These are phyloP conservation scores for Cryptosula pallasiana DNA, from an alignment of 2,888 invertebrate genomes.

Conservation along the genomic window DNA sequence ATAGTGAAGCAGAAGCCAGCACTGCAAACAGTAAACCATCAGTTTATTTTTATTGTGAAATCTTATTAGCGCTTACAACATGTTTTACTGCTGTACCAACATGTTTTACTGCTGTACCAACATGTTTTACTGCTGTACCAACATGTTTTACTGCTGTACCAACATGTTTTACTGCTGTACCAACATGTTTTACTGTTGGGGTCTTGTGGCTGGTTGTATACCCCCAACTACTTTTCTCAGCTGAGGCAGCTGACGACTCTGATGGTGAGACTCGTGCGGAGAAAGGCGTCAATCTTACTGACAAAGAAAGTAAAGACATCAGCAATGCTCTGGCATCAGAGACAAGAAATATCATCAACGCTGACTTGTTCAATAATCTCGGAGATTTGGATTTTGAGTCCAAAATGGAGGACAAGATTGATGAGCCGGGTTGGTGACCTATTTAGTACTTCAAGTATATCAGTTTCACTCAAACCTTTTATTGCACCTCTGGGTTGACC, in stretches of 20 bases:
- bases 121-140: too few relatives aligned
- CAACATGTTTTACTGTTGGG: too few relatives aligned
- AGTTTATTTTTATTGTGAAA: too few relatives aligned
- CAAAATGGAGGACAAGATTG: constrained; percentile 16
- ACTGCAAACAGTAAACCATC: not conserved
- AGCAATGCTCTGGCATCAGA: constrained; percentile 18
- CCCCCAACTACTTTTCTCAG: not conserved
- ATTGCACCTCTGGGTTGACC: too few relatives aligned
- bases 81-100: too few relatives aligned
- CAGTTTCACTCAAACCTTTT: too few relatives aligned
- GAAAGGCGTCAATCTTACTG: not conserved
- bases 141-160: too few relatives aligned
- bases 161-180: too few relatives aligned
- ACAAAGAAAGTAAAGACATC: constrained; percentile 20
- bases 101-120: too few relatives aligned
- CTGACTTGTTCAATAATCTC: constrained; percentile 10
- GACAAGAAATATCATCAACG: constrained; percentile 22
- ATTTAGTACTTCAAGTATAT: too few relatives aligned
- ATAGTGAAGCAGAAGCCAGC: not conserved
- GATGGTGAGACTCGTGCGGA: not conserved
- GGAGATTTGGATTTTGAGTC: constrained; percentile 25
- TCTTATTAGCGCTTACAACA: too few relatives aligned
- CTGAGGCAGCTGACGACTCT: not conserved
- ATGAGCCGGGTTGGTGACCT: constrained; percentile 9
- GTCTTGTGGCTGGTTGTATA: too few relatives aligned